Evolutionary conservation across 2,888 invertebrate species (phyloP).

Genomic region (Campaea margaritaria): DNA sequence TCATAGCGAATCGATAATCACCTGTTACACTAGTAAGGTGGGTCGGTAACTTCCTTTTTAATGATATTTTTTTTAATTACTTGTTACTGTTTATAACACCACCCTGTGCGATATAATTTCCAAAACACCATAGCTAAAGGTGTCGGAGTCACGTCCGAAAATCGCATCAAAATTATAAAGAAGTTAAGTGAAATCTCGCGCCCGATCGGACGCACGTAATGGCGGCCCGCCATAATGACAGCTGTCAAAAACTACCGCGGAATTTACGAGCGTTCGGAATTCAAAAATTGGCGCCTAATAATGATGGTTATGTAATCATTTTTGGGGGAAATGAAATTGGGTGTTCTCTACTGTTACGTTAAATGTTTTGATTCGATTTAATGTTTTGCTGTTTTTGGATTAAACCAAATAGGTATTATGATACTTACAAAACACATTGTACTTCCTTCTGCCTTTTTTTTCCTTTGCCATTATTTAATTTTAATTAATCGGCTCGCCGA

Average conservation of each 20-base stretch:
- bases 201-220: slow-evolving; percentile 55
- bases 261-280: slow-evolving; percentile 56
- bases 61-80: too few species aligned
- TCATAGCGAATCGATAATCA: too few species aligned
- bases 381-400: background rate
- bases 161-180: slow-evolving; percentile 81
- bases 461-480: too few species aligned
- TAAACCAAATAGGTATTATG: too few species aligned
- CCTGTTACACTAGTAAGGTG: too few species aligned
- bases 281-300: slow-evolving; percentile 45
- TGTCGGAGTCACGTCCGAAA: slow-evolving; percentile 77
- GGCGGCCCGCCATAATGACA: slow-evolving; percentile 63
- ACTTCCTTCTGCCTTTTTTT: too few species aligned
- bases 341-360: slow-evolving; percentile 18
- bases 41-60: too few species aligned
- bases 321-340: slow-evolving; percentile 19
- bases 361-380: slow-evolving; percentile 11
- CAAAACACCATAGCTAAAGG: slow-evolving; percentile 58
- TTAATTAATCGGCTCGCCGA: too few species aligned
- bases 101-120: slow-evolving; percentile 51
- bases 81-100: slow-evolving; percentile 31
- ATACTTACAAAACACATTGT: too few species aligned
- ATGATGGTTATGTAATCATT: slow-evolving; percentile 38
- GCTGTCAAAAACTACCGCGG: slow-evolving; percentile 50
- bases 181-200: slow-evolving; percentile 73